Evolutionary conservation across 2,797 vertebrate genomes (phyloP).

Genomic region (Crocodylus rhombifer): DNA sequence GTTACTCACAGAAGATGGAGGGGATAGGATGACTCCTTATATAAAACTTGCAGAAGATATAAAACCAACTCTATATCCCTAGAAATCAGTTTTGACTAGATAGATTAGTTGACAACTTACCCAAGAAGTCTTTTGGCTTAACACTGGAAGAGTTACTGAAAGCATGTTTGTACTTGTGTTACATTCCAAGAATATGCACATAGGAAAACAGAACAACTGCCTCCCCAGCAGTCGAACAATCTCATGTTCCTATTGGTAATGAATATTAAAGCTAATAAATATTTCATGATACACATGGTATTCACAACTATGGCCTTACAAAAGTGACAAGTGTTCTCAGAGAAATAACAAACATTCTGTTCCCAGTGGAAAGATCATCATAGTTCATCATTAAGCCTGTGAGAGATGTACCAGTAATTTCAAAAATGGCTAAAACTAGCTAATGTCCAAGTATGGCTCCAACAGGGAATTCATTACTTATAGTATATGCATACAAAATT

Average conservation of each 20-base stretch:
- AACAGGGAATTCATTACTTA: too few species aligned
- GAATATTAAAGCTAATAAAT: background rate
- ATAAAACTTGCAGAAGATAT: background rate
- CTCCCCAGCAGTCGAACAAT: background rate
- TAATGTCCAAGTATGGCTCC: background rate
- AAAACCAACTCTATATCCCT: background rate
- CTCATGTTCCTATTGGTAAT: conserved; percentile 1
- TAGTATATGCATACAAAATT: too few species aligned
- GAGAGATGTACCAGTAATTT: background rate
- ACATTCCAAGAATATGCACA: conserved; percentile 52
- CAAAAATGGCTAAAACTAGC: background rate
- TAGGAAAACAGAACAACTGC: conserved; percentile 30
- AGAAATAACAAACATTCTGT: background rate
- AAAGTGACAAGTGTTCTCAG: background rate
- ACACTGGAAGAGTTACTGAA: conserved; percentile 30
- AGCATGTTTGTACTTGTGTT: conserved; percentile 38
- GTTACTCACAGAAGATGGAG: background rate
- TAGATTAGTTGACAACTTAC: conserved; percentile 16
- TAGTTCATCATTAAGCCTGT: background rate
- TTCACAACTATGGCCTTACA: background rate
- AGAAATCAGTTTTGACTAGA: background rate
- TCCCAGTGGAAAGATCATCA: background rate
- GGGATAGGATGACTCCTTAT: background rate
- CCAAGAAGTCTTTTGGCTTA: conserved; percentile 29
- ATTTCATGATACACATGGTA: background rate